Base-by-base conservation (phyloP, 2,888 invertebrate genomes). In the Lepidocyrtoides sp. region DNA sequence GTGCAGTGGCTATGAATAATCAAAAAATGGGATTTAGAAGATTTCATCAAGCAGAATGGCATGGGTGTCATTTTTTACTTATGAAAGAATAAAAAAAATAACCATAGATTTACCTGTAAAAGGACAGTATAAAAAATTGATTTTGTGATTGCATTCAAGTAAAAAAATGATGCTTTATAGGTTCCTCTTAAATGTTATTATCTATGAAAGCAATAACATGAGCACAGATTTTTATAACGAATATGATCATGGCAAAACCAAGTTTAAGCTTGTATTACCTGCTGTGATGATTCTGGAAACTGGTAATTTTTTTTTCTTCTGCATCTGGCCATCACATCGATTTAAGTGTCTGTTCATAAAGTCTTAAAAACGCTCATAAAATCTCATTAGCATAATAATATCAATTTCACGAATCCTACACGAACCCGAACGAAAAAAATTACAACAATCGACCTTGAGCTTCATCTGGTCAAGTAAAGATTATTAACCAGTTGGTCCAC, bases 341-440 rank as follows among this genome's bases (percentile, higher is more conserved):
- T 75, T 75, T 48, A 36, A 26, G 32, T 36, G 17, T 69, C 41
- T 69, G 79, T 36, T 54, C 54, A 57, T 79, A 51, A 32, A 26
- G 48, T 32, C 23, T 44, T 75, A 14, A 44, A 69, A 77, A 14
- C 51, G n/a, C 23, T 60, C 60, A 60, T 81, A 79, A 79, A 57
- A 57, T 57, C 81, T 57, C 57, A 60, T 60, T 81, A 81, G 60
- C 81, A 81, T 81, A 60, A 77, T 51, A 77, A 81, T 81, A 81
- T 81, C 81, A 60, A 81, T 81, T 81, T 81, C 81, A 81, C n/a
- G 77, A 51, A 77, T 77, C 51, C n/a, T 17, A 44, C 29, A 36
- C n/a, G 69, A 69, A 14, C 8, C 4, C 1, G 23, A 51, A n/a
- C n/a, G 5, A 23, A 20, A 23, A 8, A 75, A 1, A 75, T 3